Conservation (phyloP, 2,113 vertebrate genomes). For the Hystrix cristata region DNA sequence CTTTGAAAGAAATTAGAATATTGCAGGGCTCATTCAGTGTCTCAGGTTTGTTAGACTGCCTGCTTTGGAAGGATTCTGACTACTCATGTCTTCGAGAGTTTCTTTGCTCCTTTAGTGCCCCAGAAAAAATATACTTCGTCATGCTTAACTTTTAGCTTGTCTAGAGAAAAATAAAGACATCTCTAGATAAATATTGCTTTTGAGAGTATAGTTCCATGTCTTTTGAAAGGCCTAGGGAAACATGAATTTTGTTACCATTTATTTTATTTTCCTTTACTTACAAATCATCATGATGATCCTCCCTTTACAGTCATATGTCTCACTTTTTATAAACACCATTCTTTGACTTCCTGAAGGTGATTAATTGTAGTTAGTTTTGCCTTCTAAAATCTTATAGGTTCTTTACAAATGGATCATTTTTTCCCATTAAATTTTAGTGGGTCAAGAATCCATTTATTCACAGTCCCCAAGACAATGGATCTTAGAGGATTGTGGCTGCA, state of each 20-base stretch:
- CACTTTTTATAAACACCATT: constrained; percentile 71
- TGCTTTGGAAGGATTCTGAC: constrained; percentile 49
- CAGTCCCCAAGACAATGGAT: constrained; percentile 65
- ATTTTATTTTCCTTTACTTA: constrained; percentile 80
- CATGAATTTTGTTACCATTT: constrained; percentile 81
- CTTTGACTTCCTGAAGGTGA: constrained; percentile 67
- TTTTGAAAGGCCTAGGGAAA: constrained; percentile 79
- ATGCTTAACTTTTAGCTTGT: constrained; percentile 75
- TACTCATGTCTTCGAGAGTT: constrained; percentile 55
- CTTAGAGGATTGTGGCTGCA: constrained; percentile 61
- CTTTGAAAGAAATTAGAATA: background rate
- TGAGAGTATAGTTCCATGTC: constrained; percentile 72
- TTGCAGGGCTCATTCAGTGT: constrained; percentile 17
- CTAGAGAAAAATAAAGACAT: constrained; percentile 80
- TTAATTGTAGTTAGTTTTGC: constrained; percentile 75
- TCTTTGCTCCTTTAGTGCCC: constrained; percentile 69
- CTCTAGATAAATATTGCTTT: constrained; percentile 78
- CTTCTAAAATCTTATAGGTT: constrained; percentile 61
- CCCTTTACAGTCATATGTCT: constrained; percentile 49
- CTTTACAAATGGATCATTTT: constrained; percentile 76
- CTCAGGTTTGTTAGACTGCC: constrained; percentile 15
- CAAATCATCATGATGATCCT: constrained; percentile 75
- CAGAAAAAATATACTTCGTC: constrained; percentile 76
- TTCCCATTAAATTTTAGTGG: constrained; percentile 78
- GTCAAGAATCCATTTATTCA: constrained; percentile 76